phyloP scores from a whole-genome alignment of 2,888 invertebrate genomes.

The Malacosoma neustria region DNA sequence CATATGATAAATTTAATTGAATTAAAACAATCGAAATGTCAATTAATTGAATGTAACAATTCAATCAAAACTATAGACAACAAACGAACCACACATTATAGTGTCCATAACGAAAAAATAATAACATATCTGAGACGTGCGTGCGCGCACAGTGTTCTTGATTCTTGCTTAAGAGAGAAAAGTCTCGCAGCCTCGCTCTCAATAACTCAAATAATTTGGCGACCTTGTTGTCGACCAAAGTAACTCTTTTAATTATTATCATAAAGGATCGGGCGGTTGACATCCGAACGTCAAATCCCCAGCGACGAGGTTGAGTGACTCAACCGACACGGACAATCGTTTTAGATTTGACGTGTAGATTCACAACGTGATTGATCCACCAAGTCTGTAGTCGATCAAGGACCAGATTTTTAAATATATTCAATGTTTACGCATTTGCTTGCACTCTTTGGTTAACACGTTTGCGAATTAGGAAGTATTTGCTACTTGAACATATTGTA shows the following conservation, averaged over 20 bases:
- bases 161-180: slow-evolving; percentile 45
- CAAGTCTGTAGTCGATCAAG: too few relatives aligned
- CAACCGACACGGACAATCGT: slow-evolving; percentile 1
- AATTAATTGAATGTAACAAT: slow-evolving; percentile 1
- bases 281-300: slow-evolving; percentile 40
- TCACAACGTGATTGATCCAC: neutral
- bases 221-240: slow-evolving; percentile 51
- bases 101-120: slow-evolving; percentile 59
- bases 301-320: slow-evolving; percentile 25
- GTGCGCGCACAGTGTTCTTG: slow-evolving; percentile 24
- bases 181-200: slow-evolving; percentile 54
- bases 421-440: too few relatives aligned
- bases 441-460: too few relatives aligned
- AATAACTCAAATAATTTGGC: slow-evolving; percentile 59
- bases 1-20: neutral
- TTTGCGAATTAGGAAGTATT: too few relatives aligned
- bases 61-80: slow-evolving; percentile 13
- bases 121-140: slow-evolving; percentile 47
- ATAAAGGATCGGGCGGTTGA: slow-evolving; percentile 47
- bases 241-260: slow-evolving; percentile 60
- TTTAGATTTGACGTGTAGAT: neutral
- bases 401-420: too few relatives aligned
- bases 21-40: neutral
- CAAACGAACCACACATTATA: slow-evolving; percentile 25
- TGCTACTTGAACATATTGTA: too few relatives aligned